Conservation (phyloP, 2,113 vertebrate species). For the Pholis gunnellus region DNA sequence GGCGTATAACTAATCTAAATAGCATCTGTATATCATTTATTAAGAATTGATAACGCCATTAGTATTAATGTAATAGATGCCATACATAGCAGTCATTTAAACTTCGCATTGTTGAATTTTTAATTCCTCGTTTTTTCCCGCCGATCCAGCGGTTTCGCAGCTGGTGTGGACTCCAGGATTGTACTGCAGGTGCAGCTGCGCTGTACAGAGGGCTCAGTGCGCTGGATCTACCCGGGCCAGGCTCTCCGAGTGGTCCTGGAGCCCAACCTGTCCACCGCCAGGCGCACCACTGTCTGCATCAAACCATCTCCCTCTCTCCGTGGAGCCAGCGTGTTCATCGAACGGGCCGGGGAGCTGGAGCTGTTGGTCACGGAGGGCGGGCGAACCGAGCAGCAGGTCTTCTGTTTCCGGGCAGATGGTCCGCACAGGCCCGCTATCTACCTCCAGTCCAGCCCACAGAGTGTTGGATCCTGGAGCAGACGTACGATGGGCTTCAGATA, state of each 20-base stretch:
- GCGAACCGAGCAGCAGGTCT: constrained; percentile 67
- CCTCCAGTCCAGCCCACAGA: constrained; percentile 83
- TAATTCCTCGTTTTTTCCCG: not conserved
- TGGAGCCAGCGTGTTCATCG: constrained; percentile 82
- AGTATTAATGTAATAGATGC: not conserved
- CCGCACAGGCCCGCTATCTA: constrained; percentile 80
- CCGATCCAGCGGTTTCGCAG: constrained; percentile 77
- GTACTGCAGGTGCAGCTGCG: constrained; percentile 86
- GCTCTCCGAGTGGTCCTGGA: constrained; percentile 84
- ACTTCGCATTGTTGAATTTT: not conserved
- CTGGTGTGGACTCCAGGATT: constrained; percentile 64
- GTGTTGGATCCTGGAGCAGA: constrained; percentile 69
- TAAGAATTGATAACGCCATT: not conserved
- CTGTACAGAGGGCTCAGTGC: constrained; percentile 84
- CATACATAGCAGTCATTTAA: not conserved
- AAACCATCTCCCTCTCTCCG: constrained; percentile 78
- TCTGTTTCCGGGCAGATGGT: constrained; percentile 80
- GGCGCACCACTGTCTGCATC: constrained; percentile 79
- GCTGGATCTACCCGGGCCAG: constrained; percentile 84
- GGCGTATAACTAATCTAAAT: not conserved
- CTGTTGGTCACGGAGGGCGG: constrained; percentile 72
- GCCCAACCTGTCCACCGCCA: constrained; percentile 78
- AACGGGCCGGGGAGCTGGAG: constrained; percentile 77
- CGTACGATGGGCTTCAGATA: constrained; percentile 84
- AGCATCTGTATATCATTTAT: not conserved